Evolutionary conservation across 2,797 vertebrate species (phyloP).

Genomic region (Hydrocynus forskahlii): DNA sequence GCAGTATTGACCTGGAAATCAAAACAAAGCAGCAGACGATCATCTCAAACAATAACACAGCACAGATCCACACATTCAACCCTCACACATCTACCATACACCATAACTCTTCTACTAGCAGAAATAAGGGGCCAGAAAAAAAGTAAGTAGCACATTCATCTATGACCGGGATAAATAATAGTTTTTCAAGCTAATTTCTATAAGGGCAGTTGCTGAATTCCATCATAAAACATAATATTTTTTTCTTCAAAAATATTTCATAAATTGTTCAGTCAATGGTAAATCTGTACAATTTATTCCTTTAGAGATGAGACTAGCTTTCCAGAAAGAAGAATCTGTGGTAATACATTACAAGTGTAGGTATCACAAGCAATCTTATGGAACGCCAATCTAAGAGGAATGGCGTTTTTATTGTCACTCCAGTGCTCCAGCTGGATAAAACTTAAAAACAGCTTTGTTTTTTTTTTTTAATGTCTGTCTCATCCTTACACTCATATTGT

Average conservation of each 20-base stretch:
- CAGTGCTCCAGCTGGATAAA: no score
- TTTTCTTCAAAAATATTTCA: no score
- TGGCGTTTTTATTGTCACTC: no score
- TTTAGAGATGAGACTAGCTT: neutral
- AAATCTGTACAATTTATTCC: no score
- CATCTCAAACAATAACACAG: slow-evolving; percentile 5
- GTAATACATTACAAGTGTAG: neutral
- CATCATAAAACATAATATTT: neutral
- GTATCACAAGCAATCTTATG: no score
- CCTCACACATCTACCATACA: neutral
- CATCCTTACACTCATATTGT: no score
- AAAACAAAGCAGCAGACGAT: slow-evolving; percentile 5
- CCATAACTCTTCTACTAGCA: neutral
- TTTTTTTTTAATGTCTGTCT: no score
- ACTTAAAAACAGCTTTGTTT: no score
- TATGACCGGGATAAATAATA: neutral
- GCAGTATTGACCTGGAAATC: slow-evolving; percentile 87
- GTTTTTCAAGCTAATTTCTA: neutral
- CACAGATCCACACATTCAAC: neutral
- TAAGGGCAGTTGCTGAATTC: neutral
- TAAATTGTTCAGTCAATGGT: no score
- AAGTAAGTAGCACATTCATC: no score
- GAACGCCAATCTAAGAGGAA: no score
- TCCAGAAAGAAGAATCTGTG: neutral
- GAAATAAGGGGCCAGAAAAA: neutral